These are phyloP conservation scores for Pseudomyrmex concolor DNA, from an alignment of 1,140 invertebrate genomes.

Conservation along the genomic window DNA sequence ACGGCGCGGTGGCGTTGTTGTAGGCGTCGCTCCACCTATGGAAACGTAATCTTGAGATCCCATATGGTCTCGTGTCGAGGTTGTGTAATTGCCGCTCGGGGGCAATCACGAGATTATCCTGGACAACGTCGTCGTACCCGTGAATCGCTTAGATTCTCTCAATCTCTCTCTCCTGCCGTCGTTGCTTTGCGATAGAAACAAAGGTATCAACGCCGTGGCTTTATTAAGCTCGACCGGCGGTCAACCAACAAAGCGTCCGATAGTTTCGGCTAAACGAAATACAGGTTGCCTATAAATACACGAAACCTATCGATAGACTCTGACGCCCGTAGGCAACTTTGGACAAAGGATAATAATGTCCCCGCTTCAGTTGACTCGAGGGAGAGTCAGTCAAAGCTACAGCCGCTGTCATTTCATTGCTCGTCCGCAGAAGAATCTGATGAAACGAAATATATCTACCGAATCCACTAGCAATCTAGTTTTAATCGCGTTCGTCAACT, in stretches of 20 bases:
- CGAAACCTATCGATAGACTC: conserved; percentile 60
- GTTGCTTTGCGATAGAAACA: conserved; percentile 64
- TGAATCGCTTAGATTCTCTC: conserved; percentile 48
- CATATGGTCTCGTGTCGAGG: conserved; percentile 57
- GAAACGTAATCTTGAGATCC: conserved; percentile 68
- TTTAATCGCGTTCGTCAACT: no score
- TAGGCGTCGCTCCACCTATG: not conserved
- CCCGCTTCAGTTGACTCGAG: conserved; percentile 25
- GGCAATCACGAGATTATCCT: conserved; percentile 74
- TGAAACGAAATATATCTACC: not conserved
- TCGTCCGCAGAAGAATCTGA: not conserved
- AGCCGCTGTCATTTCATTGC: not conserved
- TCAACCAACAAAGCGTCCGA: conserved; percentile 63
- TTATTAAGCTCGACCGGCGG: conserved; percentile 62
- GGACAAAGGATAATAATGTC: conserved; percentile 55
- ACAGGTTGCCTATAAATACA: conserved; percentile 69
- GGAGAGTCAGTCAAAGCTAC: conserved; percentile 18
- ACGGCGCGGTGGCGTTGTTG: not conserved
- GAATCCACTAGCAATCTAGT: not conserved
- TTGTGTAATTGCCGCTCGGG: conserved; percentile 68
- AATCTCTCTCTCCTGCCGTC: conserved; percentile 8
- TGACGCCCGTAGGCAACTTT: conserved; percentile 59
- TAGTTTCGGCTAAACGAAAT: conserved; percentile 72
- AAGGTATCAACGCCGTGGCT: conserved; percentile 64
- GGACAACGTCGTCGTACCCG: conserved; percentile 66